These are phyloP conservation scores for Zygaena filipendulae DNA, from an alignment of 2,888 invertebrate genomes.

Conservation along the genomic window DNA sequence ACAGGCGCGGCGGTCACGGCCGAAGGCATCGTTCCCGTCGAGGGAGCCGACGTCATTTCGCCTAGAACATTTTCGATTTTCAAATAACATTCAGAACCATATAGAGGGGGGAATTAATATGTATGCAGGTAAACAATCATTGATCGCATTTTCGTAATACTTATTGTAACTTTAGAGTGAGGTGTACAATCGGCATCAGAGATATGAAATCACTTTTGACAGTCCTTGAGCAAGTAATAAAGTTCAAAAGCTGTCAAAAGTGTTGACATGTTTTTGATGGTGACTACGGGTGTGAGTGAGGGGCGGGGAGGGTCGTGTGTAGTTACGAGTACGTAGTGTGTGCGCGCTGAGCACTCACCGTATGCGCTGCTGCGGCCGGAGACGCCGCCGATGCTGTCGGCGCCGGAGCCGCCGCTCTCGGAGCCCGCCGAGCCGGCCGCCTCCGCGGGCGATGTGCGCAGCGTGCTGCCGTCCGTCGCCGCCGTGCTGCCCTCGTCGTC, in stretches of 20 bases:
- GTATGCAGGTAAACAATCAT: constrained; percentile 3
- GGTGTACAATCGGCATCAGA: no score
- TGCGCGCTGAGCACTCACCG: constrained; percentile 50
- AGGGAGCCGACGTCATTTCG: constrained; percentile 46
- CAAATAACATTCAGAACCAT: not conserved
- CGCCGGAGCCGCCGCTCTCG: constrained; percentile 92
- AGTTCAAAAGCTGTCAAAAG: no score
- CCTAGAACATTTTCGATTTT: constrained; percentile 35
- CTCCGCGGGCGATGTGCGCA: constrained; percentile 70
- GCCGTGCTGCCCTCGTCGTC: constrained; percentile 97
- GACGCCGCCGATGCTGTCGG: constrained; percentile 92
- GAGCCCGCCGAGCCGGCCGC: constrained; percentile 73
- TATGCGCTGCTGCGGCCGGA: constrained; percentile 95
- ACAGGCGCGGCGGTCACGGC: constrained; percentile 31
- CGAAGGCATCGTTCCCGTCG: constrained; percentile 31
- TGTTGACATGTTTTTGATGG: no score
- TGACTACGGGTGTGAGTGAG: no score
- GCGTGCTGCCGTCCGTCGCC: constrained; percentile 93
- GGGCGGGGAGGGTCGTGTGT: no score
- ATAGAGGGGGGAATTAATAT: not conserved
- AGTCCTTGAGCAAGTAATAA: no score
- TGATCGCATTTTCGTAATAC: no score
- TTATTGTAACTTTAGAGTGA: no score
- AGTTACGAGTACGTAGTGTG: not conserved
- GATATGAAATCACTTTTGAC: no score